Evolutionary conservation across 2,113 vertebrate species (phyloP), one percentile per base, ranked within the genome.

Genomic region (Cepphus grylle): DNA sequence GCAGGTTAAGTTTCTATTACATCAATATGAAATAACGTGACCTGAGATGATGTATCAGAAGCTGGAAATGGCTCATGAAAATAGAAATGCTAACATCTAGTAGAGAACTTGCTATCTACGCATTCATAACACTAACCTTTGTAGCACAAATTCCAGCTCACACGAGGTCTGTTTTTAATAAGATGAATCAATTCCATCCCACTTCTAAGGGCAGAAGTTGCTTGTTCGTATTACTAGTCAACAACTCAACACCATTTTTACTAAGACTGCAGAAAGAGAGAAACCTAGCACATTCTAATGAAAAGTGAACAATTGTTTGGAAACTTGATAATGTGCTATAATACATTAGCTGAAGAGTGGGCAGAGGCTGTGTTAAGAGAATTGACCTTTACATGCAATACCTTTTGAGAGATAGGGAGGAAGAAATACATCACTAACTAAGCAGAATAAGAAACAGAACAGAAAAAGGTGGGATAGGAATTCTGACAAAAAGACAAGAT

Each of bases 241-340:
- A 97, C 96, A 98, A 94, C 96, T 98, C 97, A 97, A 97, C 96
- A 97, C 94, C 96, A 86, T 96, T 90, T 95, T 97, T 88, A 94
- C 79, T 86, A 88, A 94, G 66, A 73, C 86, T 95, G 73, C 55
- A 91, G 86, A 97, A 93, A 96, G 94, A 95, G 94, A 97, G 95
- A 97, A 94, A 95, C 76, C 84, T 97, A 94, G 94, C 90, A 97
- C 71, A 92, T 94, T 95, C 93, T 96, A 97, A 96, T 96, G 94
- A 97, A 97, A 97, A 97, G 72, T 62, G 97, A 98, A 97, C 96
- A 96, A 98, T 98, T 97, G 94, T 96, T 97, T 97, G 95, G 97
- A 97, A 98, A 98, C 94, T 95, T 95, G 96, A 98, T 97, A 97
- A 97, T 86, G 92, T 79, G 90, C 84, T 97, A 96, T 92, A 96